These are phyloP conservation scores for Lophius americanus DNA, from an alignment of 2,797 vertebrate species.

Conservation along the genomic window DNA sequence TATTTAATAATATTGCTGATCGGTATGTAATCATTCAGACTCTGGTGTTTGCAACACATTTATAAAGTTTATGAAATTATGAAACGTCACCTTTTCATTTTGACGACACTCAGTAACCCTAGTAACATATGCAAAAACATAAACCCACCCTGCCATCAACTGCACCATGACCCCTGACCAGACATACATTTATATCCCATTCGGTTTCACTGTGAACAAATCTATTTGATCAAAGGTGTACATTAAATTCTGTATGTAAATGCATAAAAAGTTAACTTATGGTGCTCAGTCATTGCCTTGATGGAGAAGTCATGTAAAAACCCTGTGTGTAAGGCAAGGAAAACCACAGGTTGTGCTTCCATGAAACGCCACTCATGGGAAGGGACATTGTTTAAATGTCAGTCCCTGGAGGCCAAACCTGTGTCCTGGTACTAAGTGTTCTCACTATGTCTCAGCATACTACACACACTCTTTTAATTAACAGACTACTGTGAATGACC, in stretches of 20 bases:
- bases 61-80: too few species aligned
- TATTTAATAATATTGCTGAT: too few species aligned
- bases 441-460: constrained; percentile 45
- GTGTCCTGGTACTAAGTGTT: constrained; percentile 15
- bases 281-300: neutral
- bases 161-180: neutral
- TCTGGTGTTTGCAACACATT: too few species aligned
- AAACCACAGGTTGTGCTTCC: constrained; percentile 1
- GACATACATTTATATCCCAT: neutral
- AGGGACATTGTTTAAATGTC: constrained; percentile 22
- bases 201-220: neutral
- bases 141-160: neutral
- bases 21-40: too few species aligned
- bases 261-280: constrained; percentile 5
- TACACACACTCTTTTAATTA: constrained; percentile 30
- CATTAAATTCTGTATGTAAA: too few species aligned
- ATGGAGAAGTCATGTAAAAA: neutral
- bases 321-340: neutral
- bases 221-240: neutral
- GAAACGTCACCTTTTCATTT: too few species aligned
- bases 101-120: too few species aligned
- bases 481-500: constrained; percentile 11
- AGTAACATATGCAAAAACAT: neutral
- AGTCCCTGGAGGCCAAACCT: constrained; percentile 33
- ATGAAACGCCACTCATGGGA: constrained; percentile 21